These are phyloP conservation scores for Caranx ignobilis DNA, from an alignment of 2,113 vertebrate genomes.

Conservation along the genomic window DNA sequence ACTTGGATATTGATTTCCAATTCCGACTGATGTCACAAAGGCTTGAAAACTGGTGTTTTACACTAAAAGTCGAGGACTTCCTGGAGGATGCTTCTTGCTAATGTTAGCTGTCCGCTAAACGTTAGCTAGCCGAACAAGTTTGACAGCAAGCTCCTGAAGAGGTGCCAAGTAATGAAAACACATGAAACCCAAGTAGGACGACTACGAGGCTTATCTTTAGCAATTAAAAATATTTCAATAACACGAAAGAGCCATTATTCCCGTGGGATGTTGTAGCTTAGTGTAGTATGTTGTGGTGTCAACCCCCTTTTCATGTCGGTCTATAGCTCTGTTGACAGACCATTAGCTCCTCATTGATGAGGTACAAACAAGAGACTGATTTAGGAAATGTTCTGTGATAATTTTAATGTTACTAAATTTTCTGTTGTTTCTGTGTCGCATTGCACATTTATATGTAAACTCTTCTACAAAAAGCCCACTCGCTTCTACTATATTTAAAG, in stretches of 20 bases:
- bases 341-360: neutral
- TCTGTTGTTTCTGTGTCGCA: neutral
- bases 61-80: neutral
- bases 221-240: too few relatives aligned
- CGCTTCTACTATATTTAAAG: neutral
- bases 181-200: rapidly evolving
- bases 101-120: neutral
- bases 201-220: neutral
- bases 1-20: neutral
- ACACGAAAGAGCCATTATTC: neutral
- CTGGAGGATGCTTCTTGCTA: neutral
- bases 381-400: neutral
- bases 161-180: neutral
- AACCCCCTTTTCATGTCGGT: neutral
- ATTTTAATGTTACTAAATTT: neutral
- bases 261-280: neutral
- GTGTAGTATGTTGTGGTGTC: neutral
- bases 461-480: neutral
- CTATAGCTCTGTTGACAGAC: neutral
- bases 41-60: neutral
- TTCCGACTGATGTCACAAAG: neutral
- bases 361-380: neutral
- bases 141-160: neutral
- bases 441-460: neutral
- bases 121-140: rapidly evolving